Evolutionary conservation across 1,140 invertebrate genomes (phyloP).

Genomic region (Zaprionus taronus): DNA sequence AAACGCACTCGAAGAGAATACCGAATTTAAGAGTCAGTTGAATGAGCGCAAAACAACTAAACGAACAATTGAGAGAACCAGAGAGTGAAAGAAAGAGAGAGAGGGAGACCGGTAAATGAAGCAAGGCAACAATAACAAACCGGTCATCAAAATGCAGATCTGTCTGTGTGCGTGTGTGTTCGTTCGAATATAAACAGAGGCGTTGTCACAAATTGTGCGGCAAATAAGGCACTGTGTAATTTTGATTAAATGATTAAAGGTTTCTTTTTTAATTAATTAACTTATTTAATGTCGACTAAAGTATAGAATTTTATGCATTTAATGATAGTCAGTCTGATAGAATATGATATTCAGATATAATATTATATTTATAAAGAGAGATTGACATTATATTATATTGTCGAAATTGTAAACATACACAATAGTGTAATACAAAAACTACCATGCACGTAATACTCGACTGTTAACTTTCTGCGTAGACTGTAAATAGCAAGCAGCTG

Average conservation of each 20-base stretch:
- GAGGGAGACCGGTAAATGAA: constrained; percentile 32
- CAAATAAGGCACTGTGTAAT: neutral
- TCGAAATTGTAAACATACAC: neutral
- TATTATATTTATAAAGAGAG: neutral
- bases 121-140: constrained; percentile 38
- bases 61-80: neutral
- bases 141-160: constrained; percentile 26
- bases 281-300: no score
- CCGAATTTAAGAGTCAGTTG: neutral
- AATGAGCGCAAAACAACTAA: neutral
- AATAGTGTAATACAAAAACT: neutral
- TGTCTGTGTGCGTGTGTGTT: constrained; percentile 2
- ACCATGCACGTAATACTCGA: neutral
- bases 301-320: no score
- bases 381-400: neutral
- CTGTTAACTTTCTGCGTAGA: constrained; percentile 47
- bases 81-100: neutral
- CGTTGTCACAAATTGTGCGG: constrained; percentile 9
- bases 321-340: no score
- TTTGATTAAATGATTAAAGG: neutral
- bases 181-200: constrained; percentile 1
- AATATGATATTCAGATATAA: neutral
- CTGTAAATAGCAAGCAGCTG: constrained; percentile 42
- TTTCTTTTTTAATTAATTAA: neutral
- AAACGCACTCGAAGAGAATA: neutral